These are phyloP conservation scores for Phenganax stokvisi DNA, from an alignment of 92 coral and sea anemone genomes.

Conservation along the genomic window DNA sequence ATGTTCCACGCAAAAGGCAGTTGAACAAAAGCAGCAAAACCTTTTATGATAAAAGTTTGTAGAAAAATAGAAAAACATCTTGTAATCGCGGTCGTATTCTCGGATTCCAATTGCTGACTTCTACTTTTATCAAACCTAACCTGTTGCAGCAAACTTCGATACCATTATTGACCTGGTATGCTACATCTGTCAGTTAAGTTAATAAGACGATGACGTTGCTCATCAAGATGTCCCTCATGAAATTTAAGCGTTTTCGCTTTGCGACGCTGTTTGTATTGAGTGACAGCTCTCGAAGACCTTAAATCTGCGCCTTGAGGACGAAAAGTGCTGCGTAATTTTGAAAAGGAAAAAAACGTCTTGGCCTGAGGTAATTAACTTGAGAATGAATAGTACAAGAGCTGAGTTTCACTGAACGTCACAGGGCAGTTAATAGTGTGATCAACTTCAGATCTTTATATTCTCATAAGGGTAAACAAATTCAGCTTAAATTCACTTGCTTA, in stretches of 20 bases:
- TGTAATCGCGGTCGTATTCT: background rate
- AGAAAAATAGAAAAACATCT: background rate
- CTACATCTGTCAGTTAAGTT: constrained; percentile 26
- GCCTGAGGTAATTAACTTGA: constrained; percentile 7
- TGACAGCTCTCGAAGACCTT: constrained; percentile 1
- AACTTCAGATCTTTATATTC: background rate
- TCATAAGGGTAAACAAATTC: too few relatives aligned
- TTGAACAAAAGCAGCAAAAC: background rate
- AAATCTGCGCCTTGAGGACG: constrained; percentile 26
- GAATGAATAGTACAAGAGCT: background rate
- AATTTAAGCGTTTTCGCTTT: constrained; percentile 18
- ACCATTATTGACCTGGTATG: background rate
- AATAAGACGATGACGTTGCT: constrained; percentile 20
- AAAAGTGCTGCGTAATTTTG: background rate
- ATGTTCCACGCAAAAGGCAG: background rate
- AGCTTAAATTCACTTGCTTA: too few relatives aligned
- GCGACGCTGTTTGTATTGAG: constrained; percentile 32
- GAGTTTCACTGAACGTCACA: background rate
- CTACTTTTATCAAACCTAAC: background rate
- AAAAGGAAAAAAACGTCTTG: background rate
- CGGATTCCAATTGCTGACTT: background rate
- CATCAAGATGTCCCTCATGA: constrained; percentile 10
- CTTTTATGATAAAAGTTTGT: background rate
- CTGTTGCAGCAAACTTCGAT: background rate
- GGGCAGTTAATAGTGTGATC: background rate